A percentile compares a stretch with the other conserved stretches of the same genome.
These are phyloP conservation scores for Dipodomys spectabilis DNA, from an alignment of 2,113 vertebrate genomes.

Conservation along the genomic window DNA sequence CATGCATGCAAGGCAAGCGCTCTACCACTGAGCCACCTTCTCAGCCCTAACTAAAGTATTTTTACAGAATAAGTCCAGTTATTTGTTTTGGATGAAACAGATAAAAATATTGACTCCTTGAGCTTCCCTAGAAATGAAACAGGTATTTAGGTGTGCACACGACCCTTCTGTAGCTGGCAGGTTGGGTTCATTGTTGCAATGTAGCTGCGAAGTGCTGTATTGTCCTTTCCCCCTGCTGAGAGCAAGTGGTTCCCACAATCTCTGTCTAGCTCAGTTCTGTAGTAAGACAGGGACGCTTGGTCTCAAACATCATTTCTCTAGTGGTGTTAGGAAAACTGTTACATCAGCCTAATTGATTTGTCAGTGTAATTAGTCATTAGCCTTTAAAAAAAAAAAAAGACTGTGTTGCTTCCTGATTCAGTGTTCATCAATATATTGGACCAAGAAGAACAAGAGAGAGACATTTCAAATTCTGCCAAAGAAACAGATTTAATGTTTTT, in stretches of 20 bases:
- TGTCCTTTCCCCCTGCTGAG: constrained; percentile 66
- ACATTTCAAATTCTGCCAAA: constrained; percentile 94
- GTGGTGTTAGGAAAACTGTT: constrained; percentile 11
- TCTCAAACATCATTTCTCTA: constrained; percentile 71
- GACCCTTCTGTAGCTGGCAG: rapidly evolving
- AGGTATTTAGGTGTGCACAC: constrained; percentile 89
- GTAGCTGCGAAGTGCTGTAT: constrained; percentile 53
- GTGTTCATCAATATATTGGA: constrained; percentile 93
- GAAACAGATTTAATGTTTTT: constrained; percentile 96
- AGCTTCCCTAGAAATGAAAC: background rate
- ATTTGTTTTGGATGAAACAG: constrained; percentile 95
- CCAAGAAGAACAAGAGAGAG: constrained; percentile 94
- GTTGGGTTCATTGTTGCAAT: background rate
- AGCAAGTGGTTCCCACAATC: constrained; percentile 69
- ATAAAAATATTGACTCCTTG: constrained; percentile 91
- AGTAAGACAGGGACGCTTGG: constrained; percentile 79
- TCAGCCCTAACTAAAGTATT: background rate
- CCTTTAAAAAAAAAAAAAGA: constrained; percentile 80
- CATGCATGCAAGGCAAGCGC: no score
- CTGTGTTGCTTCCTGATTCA: constrained; percentile 93
- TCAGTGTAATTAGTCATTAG: background rate
- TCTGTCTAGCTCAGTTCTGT: constrained; percentile 71
- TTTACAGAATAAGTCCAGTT: constrained; percentile 93
- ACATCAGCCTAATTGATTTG: background rate
- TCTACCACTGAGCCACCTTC: no score